phyloP scores from a whole-genome alignment of 2,888 invertebrate species.

The Stramonita haemastoma region DNA sequence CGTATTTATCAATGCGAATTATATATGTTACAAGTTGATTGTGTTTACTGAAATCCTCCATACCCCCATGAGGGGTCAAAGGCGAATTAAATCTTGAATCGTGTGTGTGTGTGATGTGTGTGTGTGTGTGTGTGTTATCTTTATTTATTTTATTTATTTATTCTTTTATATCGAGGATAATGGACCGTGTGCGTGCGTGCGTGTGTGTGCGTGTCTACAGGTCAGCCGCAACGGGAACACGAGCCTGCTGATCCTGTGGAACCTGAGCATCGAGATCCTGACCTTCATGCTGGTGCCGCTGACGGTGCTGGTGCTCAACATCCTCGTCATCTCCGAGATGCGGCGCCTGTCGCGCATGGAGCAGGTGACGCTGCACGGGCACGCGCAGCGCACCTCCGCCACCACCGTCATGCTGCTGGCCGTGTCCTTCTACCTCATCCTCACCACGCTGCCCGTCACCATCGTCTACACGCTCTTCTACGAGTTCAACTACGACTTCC shows the following conservation, averaged over 20 bases:
- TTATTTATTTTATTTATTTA: too few species aligned
- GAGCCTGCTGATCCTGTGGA: conserved; percentile 73
- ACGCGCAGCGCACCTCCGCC: conserved; percentile 66
- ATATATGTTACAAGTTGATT: too few species aligned
- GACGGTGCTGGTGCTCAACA: conserved; percentile 74
- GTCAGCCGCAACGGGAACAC: conserved; percentile 56
- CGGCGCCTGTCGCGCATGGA: conserved; percentile 64
- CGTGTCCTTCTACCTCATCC: conserved; percentile 75
- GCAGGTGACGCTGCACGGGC: conserved; percentile 46
- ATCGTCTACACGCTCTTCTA: conserved; percentile 68
- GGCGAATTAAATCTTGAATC: too few species aligned
- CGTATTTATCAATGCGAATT: too few species aligned
- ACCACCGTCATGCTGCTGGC: conserved; percentile 76
- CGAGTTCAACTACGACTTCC: conserved; percentile 52
- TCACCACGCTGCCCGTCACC: conserved; percentile 74
- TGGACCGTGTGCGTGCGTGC: background rate
- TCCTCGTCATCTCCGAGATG: conserved; percentile 74
- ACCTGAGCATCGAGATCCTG: conserved; percentile 72
- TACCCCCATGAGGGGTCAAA: too few species aligned
- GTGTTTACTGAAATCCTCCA: too few species aligned
- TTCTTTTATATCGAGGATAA: too few species aligned
- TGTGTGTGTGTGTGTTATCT: too few species aligned
- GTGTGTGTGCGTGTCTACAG: background rate
- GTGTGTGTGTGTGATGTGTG: too few species aligned
- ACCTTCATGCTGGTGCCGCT: conserved; percentile 74